phyloP scores from a whole-genome alignment of 2,888 invertebrate genomes.

The Eupithecia inturbata region DNA sequence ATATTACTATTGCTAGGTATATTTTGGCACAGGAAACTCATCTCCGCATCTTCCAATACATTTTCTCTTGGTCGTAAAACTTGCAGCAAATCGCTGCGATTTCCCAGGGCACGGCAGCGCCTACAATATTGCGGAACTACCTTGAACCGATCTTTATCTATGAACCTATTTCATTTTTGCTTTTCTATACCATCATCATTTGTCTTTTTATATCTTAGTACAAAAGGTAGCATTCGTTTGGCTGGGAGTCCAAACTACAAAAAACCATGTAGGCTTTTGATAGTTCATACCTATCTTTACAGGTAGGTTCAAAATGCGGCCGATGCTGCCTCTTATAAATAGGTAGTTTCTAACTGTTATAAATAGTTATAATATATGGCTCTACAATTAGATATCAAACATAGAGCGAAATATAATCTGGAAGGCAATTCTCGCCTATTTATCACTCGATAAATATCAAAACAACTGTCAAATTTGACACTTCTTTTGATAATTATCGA shows the following conservation, averaged over 20 bases:
- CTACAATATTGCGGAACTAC: slow-evolving; percentile 15
- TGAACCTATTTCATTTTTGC: background rate
- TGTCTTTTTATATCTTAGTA: background rate
- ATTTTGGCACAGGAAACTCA: background rate
- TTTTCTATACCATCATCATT: background rate
- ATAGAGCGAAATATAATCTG: slow-evolving; percentile 40
- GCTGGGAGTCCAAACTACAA: background rate
- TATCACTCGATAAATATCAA: too few species aligned
- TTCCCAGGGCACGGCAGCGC: slow-evolving; percentile 31
- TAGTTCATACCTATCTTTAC: background rate
- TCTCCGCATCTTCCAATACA: slow-evolving; percentile 7
- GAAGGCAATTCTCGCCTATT: too few species aligned
- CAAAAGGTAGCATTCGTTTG: background rate
- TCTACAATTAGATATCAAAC: background rate
- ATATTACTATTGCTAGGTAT: background rate
- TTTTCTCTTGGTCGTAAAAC: slow-evolving; percentile 25
- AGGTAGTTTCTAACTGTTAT: background rate
- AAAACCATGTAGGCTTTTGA: background rate
- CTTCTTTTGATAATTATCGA: too few species aligned
- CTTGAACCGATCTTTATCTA: slow-evolving; percentile 16
- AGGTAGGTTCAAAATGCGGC: background rate
- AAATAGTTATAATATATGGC: background rate
- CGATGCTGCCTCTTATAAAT: background rate
- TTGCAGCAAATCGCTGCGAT: slow-evolving; percentile 34
- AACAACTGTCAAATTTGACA: too few species aligned